phyloP scores from a whole-genome alignment of 2,113 vertebrate genomes.

The Strix uralensis region DNA sequence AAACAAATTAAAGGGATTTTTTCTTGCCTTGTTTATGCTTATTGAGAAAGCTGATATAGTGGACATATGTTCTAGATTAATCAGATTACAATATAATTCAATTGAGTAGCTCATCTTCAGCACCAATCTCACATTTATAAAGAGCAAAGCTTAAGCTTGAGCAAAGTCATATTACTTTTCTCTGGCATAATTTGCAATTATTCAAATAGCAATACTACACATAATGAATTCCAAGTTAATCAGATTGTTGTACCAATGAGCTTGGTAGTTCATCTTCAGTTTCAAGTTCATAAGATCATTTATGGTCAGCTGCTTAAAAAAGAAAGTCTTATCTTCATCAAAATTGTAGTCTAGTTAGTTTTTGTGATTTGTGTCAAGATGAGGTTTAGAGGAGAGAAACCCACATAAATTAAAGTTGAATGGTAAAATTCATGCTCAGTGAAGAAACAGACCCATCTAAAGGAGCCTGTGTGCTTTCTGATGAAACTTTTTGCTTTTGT shows the following conservation, averaged over 20 bases:
- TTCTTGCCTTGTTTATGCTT: neutral
- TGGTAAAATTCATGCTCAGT: neutral
- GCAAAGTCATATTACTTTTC: slow-evolving; percentile 29
- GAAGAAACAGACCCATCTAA: neutral
- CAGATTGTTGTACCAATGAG: slow-evolving; percentile 22
- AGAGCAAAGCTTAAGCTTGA: slow-evolving; percentile 25
- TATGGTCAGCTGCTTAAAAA: neutral
- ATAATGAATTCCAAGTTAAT: slow-evolving; percentile 65
- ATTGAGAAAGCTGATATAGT: neutral
- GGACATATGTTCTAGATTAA: neutral
- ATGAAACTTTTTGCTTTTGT: neutral
- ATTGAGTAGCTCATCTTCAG: slow-evolving; percentile 11
- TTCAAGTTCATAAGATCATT: slow-evolving; percentile 9
- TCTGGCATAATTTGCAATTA: slow-evolving; percentile 44
- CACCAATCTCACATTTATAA: neutral
- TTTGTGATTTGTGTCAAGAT: neutral
- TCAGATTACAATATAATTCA: slow-evolving; percentile 5
- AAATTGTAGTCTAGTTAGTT: neutral
- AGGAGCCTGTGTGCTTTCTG: neutral
- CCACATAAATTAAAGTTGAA: neutral
- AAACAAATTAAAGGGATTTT: neutral
- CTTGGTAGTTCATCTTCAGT: slow-evolving; percentile 36
- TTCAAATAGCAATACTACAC: slow-evolving; percentile 15
- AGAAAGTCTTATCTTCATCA: neutral
- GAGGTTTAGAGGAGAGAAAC: neutral